A percentile compares a stretch with the other conserved stretches of the same genome.
phyloP scores from a whole-genome alignment of 1,140 invertebrate species.

The Megathymus violae region DNA sequence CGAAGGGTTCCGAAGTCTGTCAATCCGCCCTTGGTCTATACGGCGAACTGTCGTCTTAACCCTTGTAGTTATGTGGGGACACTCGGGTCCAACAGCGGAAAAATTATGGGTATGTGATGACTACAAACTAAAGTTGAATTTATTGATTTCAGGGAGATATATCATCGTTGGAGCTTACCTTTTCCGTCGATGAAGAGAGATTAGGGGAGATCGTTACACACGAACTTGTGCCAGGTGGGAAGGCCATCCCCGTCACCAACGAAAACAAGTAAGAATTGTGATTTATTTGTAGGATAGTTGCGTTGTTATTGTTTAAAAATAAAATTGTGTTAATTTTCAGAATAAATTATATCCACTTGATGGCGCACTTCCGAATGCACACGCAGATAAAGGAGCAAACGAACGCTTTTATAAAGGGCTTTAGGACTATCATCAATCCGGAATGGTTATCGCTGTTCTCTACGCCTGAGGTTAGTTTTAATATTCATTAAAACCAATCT shows the following conservation, averaged over 20 bases:
- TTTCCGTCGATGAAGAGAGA: slow-evolving; percentile 98
- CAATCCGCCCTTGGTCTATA: no score
- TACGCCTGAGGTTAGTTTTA: slow-evolving; percentile 93
- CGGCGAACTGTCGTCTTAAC: no score
- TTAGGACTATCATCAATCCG: slow-evolving; percentile 96
- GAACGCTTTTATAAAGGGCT: slow-evolving; percentile 97
- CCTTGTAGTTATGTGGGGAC: no score
- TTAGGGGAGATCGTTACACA: slow-evolving; percentile 96
- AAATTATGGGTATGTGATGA: no score
- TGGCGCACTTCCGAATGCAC: slow-evolving; percentile 99
- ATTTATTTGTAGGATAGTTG: no score
- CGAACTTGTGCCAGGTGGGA: slow-evolving; percentile 96
- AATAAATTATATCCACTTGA: slow-evolving; percentile 98
- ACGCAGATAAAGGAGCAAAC: slow-evolving; percentile 98
- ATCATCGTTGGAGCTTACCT: slow-evolving; percentile 96
- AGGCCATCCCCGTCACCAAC: slow-evolving; percentile 96
- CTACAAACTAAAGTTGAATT: slow-evolving; percentile 4
- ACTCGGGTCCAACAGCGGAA: no score
- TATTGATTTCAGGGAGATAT: slow-evolving; percentile 90
- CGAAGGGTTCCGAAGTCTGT: no score
- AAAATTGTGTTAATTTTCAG: slow-evolving; percentile 75
- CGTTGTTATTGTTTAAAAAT: no score
- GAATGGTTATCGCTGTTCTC: slow-evolving; percentile 99
- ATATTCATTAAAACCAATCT: no score
- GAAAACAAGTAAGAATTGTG: slow-evolving; percentile 94